A percentile compares a stretch with the other conserved stretches of the same genome.
Conservation (phyloP, 2,888 invertebrate species). For the Drosophila vallismaia region DNA sequence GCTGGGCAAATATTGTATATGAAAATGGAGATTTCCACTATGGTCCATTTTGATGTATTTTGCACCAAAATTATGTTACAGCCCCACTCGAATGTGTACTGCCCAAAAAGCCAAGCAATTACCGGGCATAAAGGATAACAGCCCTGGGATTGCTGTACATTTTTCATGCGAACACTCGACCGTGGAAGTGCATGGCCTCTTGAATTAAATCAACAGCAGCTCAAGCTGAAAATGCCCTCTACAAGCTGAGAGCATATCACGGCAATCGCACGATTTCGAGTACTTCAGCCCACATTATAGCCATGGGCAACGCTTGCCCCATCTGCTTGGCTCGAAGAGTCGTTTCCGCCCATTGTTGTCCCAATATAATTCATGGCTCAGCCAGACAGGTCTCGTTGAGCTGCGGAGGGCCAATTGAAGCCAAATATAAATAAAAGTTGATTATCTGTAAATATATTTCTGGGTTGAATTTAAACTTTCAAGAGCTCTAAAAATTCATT, state of each 20-base stretch:
- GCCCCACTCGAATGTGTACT: slow-evolving; percentile 57
- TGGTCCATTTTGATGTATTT: slow-evolving; percentile 72
- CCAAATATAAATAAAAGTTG: not conserved
- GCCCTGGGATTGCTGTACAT: slow-evolving; percentile 63
- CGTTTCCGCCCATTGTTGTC: slow-evolving; percentile 35
- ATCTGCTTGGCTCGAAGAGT: slow-evolving; percentile 23
- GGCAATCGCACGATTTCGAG: slow-evolving; percentile 28
- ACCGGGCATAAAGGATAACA: slow-evolving; percentile 35
- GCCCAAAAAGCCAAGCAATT: slow-evolving; percentile 18
- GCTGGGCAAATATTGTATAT: slow-evolving; percentile 42
- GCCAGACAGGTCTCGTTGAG: slow-evolving; percentile 13
- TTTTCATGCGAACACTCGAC: slow-evolving; percentile 71
- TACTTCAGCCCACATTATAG: slow-evolving; percentile 39
- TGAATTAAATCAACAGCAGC: slow-evolving; percentile 78
- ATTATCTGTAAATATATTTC: slow-evolving; percentile 1
- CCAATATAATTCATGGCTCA: slow-evolving; percentile 33
- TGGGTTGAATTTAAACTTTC: not conserved
- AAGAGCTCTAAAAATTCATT: not conserved
- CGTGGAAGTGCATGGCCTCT: slow-evolving; percentile 74
- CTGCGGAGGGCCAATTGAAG: slow-evolving; percentile 1
- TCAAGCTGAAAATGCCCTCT: slow-evolving; percentile 61
- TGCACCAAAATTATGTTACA: slow-evolving; percentile 75
- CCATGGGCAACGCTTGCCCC: slow-evolving; percentile 37
- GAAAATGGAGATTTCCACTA: slow-evolving; percentile 60
- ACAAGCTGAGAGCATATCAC: slow-evolving; percentile 6